Evolutionary conservation across 2,888 invertebrate genomes (phyloP).

Genomic region (Meteorus colon): DNA sequence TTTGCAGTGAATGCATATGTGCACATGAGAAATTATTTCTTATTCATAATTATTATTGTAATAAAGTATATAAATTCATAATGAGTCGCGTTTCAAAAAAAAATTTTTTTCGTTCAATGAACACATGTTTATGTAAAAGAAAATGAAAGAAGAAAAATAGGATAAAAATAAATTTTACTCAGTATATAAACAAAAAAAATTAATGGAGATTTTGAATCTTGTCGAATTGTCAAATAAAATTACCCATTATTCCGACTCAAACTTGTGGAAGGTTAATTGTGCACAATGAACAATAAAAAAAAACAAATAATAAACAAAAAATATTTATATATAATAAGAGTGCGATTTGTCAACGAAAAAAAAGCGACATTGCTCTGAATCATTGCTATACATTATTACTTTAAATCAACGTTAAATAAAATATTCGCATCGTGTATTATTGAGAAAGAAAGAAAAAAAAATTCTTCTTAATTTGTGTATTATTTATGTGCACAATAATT

Average conservation of each 20-base stretch:
- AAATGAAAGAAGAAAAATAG: background rate
- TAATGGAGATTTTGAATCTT: no score
- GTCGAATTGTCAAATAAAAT: no score
- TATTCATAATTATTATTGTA: background rate
- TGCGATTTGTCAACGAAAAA: constrained; percentile 27
- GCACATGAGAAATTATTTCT: background rate
- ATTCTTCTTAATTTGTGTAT: constrained; percentile 45
- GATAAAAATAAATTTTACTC: constrained; percentile 5
- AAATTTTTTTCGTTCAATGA: background rate
- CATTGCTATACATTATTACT: constrained; percentile 41
- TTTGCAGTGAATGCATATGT: background rate
- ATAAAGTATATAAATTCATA: background rate
- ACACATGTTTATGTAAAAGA: background rate
- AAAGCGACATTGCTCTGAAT: constrained; percentile 20
- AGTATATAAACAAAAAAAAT: no score
- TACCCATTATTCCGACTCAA: no score
- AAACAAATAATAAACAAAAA: background rate
- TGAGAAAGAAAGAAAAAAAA: constrained; percentile 47
- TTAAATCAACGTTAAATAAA: constrained; percentile 59
- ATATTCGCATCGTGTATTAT: constrained; percentile 63
- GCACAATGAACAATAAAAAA: constrained; percentile 6
- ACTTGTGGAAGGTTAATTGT: background rate
- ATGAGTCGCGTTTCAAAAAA: background rate
- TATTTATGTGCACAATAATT: constrained; percentile 42
- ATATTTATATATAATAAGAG: constrained; percentile 14